Conservation (phyloP, 2,113 vertebrate species). For the Herpetotheres cachinnans region DNA sequence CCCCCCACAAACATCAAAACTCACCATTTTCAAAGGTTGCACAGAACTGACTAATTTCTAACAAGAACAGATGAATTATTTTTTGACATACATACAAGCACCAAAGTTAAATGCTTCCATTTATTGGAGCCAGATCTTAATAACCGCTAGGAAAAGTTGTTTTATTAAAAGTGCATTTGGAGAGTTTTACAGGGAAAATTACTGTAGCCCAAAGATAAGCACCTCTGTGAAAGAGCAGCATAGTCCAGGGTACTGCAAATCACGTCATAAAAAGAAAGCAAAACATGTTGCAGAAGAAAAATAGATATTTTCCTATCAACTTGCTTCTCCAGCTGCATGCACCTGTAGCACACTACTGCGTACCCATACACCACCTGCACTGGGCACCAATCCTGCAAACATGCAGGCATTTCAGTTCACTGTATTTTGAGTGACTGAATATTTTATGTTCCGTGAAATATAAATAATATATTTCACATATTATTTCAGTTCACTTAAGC, state of each 20-base stretch:
- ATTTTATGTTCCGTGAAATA: too few relatives aligned
- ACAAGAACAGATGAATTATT: neutral
- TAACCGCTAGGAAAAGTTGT: neutral
- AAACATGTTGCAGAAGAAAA: neutral
- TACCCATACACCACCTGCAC: neutral
- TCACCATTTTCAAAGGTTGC: neutral
- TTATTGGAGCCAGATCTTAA: neutral
- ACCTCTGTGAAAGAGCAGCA: neutral
- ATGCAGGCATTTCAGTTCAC: rapidly evolving
- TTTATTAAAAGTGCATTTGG: neutral
- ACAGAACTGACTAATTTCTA: neutral
- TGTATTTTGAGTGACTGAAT: neutral
- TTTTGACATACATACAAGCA: neutral
- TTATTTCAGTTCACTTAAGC: neutral
- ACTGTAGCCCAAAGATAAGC: neutral
- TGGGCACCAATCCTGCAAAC: neutral
- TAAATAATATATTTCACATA: too few relatives aligned
- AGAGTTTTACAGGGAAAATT: neutral
- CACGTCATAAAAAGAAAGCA: neutral
- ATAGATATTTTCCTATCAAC: rapidly evolving
- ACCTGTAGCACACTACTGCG: too few relatives aligned
- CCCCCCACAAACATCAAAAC: neutral
- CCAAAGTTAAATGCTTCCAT: neutral
- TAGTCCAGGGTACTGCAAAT: neutral
- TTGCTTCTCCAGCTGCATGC: neutral